These are phyloP conservation scores for Pollenia amentaria DNA, from an alignment of 2,888 invertebrate genomes.

Conservation along the genomic window DNA sequence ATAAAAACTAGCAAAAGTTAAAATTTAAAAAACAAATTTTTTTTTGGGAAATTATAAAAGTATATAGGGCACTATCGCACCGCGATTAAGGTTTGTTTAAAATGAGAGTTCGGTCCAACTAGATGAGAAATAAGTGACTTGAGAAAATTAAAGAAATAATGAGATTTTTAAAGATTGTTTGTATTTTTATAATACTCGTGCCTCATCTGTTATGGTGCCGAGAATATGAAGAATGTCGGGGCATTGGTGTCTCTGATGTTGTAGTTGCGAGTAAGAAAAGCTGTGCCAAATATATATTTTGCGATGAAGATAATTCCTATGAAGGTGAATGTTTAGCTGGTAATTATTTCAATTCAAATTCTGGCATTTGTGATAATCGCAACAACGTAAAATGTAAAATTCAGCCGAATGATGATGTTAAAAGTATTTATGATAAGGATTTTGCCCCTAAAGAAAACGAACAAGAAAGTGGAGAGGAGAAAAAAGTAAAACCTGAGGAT, in stretches of 20 bases:
- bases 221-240: slow-evolving; percentile 74
- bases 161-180: not conserved
- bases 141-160: not conserved
- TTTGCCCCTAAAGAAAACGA: not conserved
- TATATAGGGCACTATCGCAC: slow-evolving; percentile 12
- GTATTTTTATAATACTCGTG: not conserved
- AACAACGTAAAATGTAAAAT: slow-evolving; percentile 72
- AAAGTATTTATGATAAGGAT: slow-evolving; percentile 58
- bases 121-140: not conserved
- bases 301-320: slow-evolving; percentile 78
- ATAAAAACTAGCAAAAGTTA: not conserved
- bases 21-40: slow-evolving; percentile 20
- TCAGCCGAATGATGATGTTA: slow-evolving; percentile 44
- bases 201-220: slow-evolving; percentile 11
- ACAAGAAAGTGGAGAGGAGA: not conserved
- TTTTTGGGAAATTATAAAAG: not conserved
- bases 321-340: slow-evolving; percentile 77
- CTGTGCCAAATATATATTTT: slow-evolving; percentile 79
- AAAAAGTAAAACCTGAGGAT: not conserved
- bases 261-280: slow-evolving; percentile 77
- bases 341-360: slow-evolving; percentile 76
- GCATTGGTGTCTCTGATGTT: slow-evolving; percentile 60
- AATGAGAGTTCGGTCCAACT: slow-evolving; percentile 13
- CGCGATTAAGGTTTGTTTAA: slow-evolving; percentile 19
- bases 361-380: slow-evolving; percentile 76